phyloP scores from a whole-genome alignment of 2,888 invertebrate species.

The Drosophila limbata region DNA sequence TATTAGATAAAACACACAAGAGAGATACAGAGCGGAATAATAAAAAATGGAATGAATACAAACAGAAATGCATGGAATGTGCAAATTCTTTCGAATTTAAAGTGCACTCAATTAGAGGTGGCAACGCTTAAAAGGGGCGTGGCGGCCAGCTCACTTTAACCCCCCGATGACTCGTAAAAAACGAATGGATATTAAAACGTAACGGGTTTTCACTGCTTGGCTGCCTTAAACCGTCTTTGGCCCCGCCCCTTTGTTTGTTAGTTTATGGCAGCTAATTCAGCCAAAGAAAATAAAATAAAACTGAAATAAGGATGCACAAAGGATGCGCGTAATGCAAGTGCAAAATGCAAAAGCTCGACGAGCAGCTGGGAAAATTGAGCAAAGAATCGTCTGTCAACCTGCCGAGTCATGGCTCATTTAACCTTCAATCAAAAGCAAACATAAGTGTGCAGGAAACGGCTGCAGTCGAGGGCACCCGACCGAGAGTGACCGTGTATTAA shows the following conservation, averaged over 20 bases:
- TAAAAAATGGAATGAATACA: conserved; percentile 1
- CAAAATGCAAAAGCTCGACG: conserved; percentile 29
- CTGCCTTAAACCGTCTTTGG: conserved; percentile 9
- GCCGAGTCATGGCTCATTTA: conserved; percentile 72
- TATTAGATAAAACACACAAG: conserved; percentile 26
- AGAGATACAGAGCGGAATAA: conserved; percentile 3
- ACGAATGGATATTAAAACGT: conserved; percentile 21
- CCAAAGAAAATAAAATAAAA: conserved; percentile 70
- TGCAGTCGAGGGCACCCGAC: not conserved
- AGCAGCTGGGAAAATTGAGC: not conserved
- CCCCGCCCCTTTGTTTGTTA: conserved; percentile 23
- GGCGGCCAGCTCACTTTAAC: conserved; percentile 31
- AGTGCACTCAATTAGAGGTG: conserved; percentile 64
- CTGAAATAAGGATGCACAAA: conserved; percentile 55
- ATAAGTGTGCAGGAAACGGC: not conserved
- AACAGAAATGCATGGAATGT: conserved; percentile 30
- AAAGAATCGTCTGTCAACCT: conserved; percentile 32
- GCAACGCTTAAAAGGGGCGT: conserved; percentile 38
- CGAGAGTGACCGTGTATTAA: not conserved
- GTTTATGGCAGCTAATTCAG: conserved; percentile 75
- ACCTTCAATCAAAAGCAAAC: conserved; percentile 79
- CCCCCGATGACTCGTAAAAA: conserved; percentile 46
- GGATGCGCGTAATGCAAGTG: conserved; percentile 59
- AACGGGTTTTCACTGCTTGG: conserved; percentile 18
- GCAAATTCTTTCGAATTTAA: conserved; percentile 42